Conservation (phyloP, 1,140 invertebrate genomes). For the Nasonia giraulti region DNA sequence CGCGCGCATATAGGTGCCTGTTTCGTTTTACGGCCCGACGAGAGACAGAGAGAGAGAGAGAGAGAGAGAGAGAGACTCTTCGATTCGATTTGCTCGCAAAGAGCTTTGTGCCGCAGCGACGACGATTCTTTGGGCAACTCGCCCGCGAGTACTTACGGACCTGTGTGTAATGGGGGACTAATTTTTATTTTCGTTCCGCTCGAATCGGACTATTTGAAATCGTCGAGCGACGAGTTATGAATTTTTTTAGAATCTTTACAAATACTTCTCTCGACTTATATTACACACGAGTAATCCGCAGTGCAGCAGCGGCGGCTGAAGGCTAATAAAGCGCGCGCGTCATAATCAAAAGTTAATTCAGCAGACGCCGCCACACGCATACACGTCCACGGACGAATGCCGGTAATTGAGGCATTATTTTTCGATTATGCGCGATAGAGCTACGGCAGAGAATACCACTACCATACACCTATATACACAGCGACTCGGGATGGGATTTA, state of each 20-base stretch:
- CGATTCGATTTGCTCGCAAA: conserved; percentile 33
- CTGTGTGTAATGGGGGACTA: neutral
- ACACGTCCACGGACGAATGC: conserved; percentile 43
- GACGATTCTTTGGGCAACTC: conserved; percentile 29
- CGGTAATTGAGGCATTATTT: conserved; percentile 68
- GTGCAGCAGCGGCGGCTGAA: too few species aligned
- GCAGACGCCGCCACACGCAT: neutral
- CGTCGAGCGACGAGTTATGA: too few species aligned
- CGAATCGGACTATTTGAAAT: too few species aligned
- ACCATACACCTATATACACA: neutral
- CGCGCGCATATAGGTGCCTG: neutral
- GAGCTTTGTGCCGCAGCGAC: neutral
- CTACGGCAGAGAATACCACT: neutral
- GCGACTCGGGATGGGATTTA: conserved; percentile 65
- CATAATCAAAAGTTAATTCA: conserved; percentile 64
- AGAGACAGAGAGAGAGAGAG: too few species aligned
- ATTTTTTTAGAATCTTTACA: too few species aligned
- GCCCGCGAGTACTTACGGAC: neutral
- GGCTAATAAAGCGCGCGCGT: too few species aligned
- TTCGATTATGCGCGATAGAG: conserved; percentile 64
- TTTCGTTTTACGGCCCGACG: neutral
- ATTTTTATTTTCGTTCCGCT: too few species aligned
- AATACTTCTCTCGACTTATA: neutral
- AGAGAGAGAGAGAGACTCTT: neutral
- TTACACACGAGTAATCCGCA: neutral